phyloP scores from a whole-genome alignment of 2,888 invertebrate species.

The Athrips mouffetella region DNA sequence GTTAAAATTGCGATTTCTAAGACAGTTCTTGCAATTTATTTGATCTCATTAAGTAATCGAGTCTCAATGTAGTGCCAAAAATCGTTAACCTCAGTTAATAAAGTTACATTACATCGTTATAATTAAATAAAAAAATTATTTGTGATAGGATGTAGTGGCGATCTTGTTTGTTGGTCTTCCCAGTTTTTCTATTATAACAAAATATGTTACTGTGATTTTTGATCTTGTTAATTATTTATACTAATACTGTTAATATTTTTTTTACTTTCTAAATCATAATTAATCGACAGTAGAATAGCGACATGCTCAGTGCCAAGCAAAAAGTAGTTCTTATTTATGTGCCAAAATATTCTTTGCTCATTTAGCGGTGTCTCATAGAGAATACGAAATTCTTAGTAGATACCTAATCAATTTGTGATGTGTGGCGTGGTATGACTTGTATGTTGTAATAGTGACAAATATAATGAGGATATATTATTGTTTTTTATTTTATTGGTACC shows the following conservation, averaged over 20 bases:
- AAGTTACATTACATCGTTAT: too few relatives aligned
- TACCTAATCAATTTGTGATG: background rate
- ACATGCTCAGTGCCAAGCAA: conserved; percentile 10
- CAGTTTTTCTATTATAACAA: conserved; percentile 6
- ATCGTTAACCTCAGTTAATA: too few relatives aligned
- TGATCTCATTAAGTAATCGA: too few relatives aligned
- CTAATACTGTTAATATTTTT: background rate
- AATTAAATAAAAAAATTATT: too few relatives aligned
- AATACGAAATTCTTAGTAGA: conserved; percentile 3
- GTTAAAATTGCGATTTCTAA: too few relatives aligned
- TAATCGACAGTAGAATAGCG: background rate
- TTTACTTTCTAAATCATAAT: background rate
- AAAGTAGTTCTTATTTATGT: conserved; percentile 10
- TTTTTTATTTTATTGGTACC: background rate
- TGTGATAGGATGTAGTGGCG: too few relatives aligned
- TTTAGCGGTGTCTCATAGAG: conserved; percentile 9
- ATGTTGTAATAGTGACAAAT: conserved; percentile 25
- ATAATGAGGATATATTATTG: conserved; percentile 10
- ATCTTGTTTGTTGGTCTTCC: conserved; percentile 17
- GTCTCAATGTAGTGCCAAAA: too few relatives aligned
- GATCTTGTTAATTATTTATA: background rate
- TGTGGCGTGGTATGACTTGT: conserved; percentile 6
- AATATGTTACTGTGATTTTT: conserved; percentile 14
- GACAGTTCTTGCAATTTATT: too few relatives aligned
- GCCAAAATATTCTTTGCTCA: conserved; percentile 18